Base-by-base conservation (phyloP, 1,140 invertebrate species). In the Harpegnathos saltator region DNA sequence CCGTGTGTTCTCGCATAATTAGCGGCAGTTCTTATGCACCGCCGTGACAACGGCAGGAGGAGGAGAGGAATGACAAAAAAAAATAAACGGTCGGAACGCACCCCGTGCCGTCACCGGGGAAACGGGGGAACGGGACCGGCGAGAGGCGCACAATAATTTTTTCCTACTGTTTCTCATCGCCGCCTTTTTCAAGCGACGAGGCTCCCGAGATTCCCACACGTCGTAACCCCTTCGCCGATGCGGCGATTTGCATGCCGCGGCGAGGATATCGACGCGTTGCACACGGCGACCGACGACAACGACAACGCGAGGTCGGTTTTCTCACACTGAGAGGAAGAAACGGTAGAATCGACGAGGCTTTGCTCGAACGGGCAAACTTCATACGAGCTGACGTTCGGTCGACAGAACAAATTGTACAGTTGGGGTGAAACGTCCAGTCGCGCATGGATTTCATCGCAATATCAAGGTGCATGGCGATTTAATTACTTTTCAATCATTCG, bases 1-100 rank as follows among this genome's bases (percentile, higher is more conserved):
- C 38, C 11, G 38, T 91, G 89, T 89, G 75, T 84, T 91, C 91
- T 92, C 87, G 91, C 89, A 91, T 91, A 92, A 92, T 93, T 92
- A 92, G 89, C 89, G 89, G 87, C 86, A 84, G 81, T 82, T 90
- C 69, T 86, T 84, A 85, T 85, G 82, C 80, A 78, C 73, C 80
- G 80, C 69, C 82, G 85, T 74, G 74, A 81, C 90, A 89, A 86
- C 82, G 78, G 50, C 82, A 75, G 38, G 38, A 44, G 38, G 38
- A 44, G 38, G 38, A 44, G 38, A 44, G 9, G 38, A 44, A 9
- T 1, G 7, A 9, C 38, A 44, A 44, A 44, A 44, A 44, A 44
- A 44, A 44, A 33, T 33, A 44, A 85, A 90, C 85, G 84, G 75
- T 84, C 63, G 80, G 54, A 29, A 19, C 50, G 61, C 52, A 75